These are phyloP conservation scores for Prionace glauca DNA, from an alignment of 2,797 vertebrate genomes.

Conservation along the genomic window DNA sequence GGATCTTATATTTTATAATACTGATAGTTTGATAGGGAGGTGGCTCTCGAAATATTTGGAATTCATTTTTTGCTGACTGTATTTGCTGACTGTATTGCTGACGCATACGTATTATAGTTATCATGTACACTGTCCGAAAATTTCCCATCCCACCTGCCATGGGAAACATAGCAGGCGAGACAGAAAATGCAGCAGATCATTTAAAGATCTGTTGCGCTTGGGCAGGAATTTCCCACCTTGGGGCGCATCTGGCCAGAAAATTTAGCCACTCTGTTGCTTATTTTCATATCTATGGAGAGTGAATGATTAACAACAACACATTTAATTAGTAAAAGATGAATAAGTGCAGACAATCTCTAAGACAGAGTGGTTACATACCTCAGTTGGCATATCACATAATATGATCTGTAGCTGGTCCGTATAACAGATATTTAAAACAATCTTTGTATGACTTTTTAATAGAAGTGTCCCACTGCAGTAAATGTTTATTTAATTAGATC, in stretches of 20 bases:
- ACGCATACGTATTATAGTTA: not conserved
- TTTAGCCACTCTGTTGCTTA: not conserved
- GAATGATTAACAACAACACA: not conserved
- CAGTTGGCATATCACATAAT: not conserved
- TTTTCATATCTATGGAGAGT: not conserved
- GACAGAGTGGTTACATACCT: not conserved
- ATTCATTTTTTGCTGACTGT: conserved; percentile 19
- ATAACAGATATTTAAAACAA: not conserved
- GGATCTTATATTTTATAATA: not conserved
- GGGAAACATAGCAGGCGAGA: no score
- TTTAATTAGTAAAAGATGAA: not conserved
- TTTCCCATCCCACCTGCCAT: no score
- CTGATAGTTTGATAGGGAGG: not conserved
- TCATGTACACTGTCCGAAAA: not conserved
- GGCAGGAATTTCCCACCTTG: no score
- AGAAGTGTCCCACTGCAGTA: not conserved
- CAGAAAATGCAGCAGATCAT: no score
- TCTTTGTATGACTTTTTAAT: not conserved
- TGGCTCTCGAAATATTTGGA: not conserved
- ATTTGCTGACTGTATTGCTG: not conserved
- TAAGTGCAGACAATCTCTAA: not conserved
- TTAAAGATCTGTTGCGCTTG: no score
- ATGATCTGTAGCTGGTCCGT: not conserved
- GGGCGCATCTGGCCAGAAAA: no score
- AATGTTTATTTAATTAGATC: not conserved